Percentiles rank a stretch among this genome's conserved stretches.
Conservation (phyloP, 1,140 invertebrate genomes). For the Diachasmimorpha longicaudata region DNA sequence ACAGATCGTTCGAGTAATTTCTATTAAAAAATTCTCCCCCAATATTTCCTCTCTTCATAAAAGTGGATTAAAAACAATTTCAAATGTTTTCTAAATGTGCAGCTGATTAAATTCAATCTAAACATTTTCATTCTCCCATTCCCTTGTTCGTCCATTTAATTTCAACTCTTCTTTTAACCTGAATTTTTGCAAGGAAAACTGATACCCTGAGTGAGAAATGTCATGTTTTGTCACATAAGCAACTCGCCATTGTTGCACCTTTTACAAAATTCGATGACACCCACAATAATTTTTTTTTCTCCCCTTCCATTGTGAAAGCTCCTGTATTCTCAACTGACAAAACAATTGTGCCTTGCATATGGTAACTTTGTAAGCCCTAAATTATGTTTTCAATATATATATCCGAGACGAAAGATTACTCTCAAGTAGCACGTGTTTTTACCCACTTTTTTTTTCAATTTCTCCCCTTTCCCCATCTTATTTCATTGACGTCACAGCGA, state of each 20-base stretch:
- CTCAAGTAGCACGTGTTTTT: neutral
- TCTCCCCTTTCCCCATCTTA: neutral
- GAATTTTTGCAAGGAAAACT: neutral
- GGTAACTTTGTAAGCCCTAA: constrained; percentile 1
- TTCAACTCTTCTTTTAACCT: neutral
- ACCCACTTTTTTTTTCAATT: neutral
- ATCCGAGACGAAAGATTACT: neutral
- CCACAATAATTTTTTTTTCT: neutral
- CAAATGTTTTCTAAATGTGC: neutral
- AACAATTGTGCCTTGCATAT: constrained; percentile 1
- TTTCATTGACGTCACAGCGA: constrained; percentile 1
- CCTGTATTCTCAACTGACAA: neutral
- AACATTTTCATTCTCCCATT: neutral
- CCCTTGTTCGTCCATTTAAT: neutral
- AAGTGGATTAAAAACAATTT: neutral
- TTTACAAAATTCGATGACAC: constrained; percentile 14
- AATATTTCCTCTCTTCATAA: neutral
- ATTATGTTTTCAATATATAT: neutral
- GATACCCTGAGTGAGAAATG: neutral
- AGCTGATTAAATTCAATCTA: neutral
- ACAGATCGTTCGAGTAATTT: too few species aligned
- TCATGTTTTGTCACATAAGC: neutral
- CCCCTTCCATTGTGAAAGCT: neutral
- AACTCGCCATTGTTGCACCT: neutral
- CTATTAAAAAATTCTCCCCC: neutral